Conservation (phyloP, 2,888 invertebrate genomes). For the Dynastes grantii region DNA sequence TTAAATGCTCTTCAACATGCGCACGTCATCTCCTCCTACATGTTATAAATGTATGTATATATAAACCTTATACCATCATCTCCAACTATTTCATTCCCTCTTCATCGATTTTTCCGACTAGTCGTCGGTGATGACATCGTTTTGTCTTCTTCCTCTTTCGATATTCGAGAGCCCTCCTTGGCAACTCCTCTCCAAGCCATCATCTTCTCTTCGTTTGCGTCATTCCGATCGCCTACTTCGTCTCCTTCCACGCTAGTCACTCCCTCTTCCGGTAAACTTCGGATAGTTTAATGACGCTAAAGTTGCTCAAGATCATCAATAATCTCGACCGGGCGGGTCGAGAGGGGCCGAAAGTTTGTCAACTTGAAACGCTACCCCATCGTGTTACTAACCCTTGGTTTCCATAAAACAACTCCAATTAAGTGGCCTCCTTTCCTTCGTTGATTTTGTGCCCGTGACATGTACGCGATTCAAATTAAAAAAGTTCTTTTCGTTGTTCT, state of each 20-base stretch:
- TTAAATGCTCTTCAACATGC: too few relatives aligned
- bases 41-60: neutral
- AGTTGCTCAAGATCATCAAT: constrained; percentile 57
- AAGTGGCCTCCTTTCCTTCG: constrained; percentile 42
- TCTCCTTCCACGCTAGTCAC: constrained; percentile 30
- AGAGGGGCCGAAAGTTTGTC: constrained; percentile 42
- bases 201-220: constrained; percentile 11
- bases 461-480: constrained; percentile 24
- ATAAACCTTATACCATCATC: neutral
- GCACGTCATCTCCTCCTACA: neutral
- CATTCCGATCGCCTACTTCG: constrained; percentile 2
- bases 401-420: constrained; percentile 52
- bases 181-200: constrained; percentile 26
- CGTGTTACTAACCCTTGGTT: constrained; percentile 47
- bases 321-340: constrained; percentile 52
- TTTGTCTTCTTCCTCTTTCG: constrained; percentile 27
- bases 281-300: constrained; percentile 57
- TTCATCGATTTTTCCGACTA: constrained; percentile 49
- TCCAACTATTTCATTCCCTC: constrained; percentile 20
- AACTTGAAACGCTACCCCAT: constrained; percentile 43
- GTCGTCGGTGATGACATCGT: constrained; percentile 24
- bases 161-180: constrained; percentile 34
- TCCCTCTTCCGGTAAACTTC: constrained; percentile 51
- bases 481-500: constrained; percentile 20
- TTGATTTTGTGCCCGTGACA: constrained; percentile 19